Conservation (phyloP, 1,140 invertebrate species). For the Drosophila pseudoobscura region DNA sequence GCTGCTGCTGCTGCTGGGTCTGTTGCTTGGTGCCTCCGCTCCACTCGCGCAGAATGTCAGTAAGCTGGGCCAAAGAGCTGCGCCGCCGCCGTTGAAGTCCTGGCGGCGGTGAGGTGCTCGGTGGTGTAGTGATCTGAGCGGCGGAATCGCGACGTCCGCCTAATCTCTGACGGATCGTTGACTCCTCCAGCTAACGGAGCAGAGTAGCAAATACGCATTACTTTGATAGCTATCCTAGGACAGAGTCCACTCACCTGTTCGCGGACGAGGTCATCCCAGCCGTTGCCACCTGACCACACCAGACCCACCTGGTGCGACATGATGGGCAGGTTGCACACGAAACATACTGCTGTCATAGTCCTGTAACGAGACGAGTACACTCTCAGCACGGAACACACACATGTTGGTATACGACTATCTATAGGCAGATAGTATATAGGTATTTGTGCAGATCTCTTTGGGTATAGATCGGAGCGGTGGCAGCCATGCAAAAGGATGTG, state of each 20-base stretch:
- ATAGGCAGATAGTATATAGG: too few relatives aligned
- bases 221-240: neutral
- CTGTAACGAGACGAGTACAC: conserved; percentile 84
- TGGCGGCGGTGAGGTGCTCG: conserved; percentile 84
- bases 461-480: too few relatives aligned
- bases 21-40: conserved; percentile 86
- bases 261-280: conserved; percentile 94
- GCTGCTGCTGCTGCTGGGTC: conserved; percentile 47
- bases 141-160: conserved; percentile 93
- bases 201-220: neutral
- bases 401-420: too few relatives aligned
- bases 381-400: neutral
- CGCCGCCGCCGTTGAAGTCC: conserved; percentile 88
- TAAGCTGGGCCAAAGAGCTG: conserved; percentile 93
- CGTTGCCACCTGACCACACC: conserved; percentile 96
- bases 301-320: conserved; percentile 96
- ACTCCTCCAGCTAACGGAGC: conserved; percentile 87
- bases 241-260: conserved; percentile 85
- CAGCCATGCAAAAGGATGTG: too few relatives aligned
- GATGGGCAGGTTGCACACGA: conserved; percentile 97
- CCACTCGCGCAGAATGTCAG: conserved; percentile 94
- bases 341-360: conserved; percentile 96
- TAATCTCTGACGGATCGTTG: conserved; percentile 90
- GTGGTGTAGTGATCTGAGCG: conserved; percentile 93
- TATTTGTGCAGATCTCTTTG: too few relatives aligned